Percentiles rank a stretch among this genome's conserved stretches.
These are phyloP conservation scores for Bergia puertoricense DNA, from an alignment of 92 coral and sea anemone species.

Conservation along the genomic window DNA sequence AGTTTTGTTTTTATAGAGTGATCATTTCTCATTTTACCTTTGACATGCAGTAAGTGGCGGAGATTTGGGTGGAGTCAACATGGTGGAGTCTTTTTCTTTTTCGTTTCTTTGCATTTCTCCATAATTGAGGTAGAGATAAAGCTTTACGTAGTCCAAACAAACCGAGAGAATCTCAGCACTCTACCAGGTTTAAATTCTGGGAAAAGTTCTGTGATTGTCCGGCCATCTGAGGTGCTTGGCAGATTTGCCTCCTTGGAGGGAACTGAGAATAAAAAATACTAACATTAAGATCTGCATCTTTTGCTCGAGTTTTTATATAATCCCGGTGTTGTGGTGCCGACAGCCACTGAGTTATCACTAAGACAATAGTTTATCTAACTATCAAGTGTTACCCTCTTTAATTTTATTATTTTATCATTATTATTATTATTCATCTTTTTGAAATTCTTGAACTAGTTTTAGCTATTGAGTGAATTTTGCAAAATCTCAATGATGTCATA, in stretches of 20 bases:
- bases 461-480: no score
- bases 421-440: no score
- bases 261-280: constrained; percentile 44
- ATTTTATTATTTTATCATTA: no score
- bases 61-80: constrained; percentile 59
- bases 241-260: constrained; percentile 51
- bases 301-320: background rate
- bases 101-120: constrained; percentile 98
- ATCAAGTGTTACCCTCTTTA: no score
- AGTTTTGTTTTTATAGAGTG: background rate
- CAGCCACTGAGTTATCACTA: no score
- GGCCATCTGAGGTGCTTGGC: constrained; percentile 87
- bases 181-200: constrained; percentile 98
- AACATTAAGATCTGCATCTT: constrained; percentile 38
- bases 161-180: constrained; percentile 91
- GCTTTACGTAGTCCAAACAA: constrained; percentile 96
- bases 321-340: no score
- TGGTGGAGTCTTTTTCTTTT: constrained; percentile 65
- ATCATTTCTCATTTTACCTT: constrained; percentile 61
- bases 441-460: no score
- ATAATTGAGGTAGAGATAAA: constrained; percentile 92
- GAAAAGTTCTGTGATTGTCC: constrained; percentile 93
- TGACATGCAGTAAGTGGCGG: constrained; percentile 91
- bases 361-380: no score
- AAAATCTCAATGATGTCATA: no score